These are phyloP conservation scores for Malthinus flaveolus DNA, from an alignment of 2,888 invertebrate genomes.

Conservation along the genomic window DNA sequence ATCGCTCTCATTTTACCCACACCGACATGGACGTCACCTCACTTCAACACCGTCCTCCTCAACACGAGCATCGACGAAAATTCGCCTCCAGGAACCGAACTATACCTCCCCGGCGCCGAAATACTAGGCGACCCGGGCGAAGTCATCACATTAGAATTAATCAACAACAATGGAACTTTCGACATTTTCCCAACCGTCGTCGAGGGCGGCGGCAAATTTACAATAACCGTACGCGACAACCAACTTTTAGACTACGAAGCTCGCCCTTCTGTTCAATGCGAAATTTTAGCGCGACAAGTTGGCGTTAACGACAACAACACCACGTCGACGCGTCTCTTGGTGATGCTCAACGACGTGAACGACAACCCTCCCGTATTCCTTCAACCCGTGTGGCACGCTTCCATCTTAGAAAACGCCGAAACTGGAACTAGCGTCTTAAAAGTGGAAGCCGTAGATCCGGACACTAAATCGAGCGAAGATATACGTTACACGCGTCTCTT, in stretches of 20 bases:
- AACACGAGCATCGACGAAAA: slow-evolving; percentile 79
- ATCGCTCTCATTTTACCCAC: slow-evolving; percentile 73
- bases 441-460: slow-evolving; percentile 81
- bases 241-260: slow-evolving; percentile 83
- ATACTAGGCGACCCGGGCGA: slow-evolving; percentile 56
- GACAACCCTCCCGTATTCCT: slow-evolving; percentile 85
- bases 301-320: slow-evolving; percentile 70
- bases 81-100: slow-evolving; percentile 75
- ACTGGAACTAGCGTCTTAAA: slow-evolving; percentile 54
- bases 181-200: slow-evolving; percentile 84
- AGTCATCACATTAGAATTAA: slow-evolving; percentile 75
- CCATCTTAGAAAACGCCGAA: slow-evolving; percentile 79
- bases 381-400: slow-evolving; percentile 71
- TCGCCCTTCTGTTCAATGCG: slow-evolving; percentile 68
- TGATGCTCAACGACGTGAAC: slow-evolving; percentile 83
- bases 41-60: slow-evolving; percentile 60
- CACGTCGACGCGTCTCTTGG: slow-evolving; percentile 73
- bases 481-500: slow-evolving; percentile 70
- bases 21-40: slow-evolving; percentile 45
- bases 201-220: slow-evolving; percentile 76
- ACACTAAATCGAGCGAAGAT: slow-evolving; percentile 74
- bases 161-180: slow-evolving; percentile 85
- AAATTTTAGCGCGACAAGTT: slow-evolving; percentile 81
- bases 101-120: slow-evolving; percentile 54
- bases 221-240: slow-evolving; percentile 82